phyloP scores from a whole-genome alignment of 2,888 invertebrate species.

The Fabriciana adippe region DNA sequence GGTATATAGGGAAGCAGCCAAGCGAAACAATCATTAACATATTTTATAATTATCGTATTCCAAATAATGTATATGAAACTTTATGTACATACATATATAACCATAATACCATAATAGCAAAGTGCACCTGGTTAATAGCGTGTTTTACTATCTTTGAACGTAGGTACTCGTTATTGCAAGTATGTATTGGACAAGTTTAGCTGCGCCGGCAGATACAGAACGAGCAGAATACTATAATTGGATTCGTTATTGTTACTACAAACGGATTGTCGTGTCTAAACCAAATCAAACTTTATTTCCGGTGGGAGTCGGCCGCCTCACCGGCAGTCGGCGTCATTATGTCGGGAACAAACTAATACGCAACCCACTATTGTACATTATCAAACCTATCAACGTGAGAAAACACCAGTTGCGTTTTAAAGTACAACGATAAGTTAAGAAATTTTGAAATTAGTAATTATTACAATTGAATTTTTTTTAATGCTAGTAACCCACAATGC shows the following conservation, averaged over 20 bases:
- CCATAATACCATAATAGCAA: background rate
- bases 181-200: constrained; percentile 32
- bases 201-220: constrained; percentile 31
- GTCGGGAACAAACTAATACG: constrained; percentile 56
- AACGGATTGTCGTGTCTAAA: constrained; percentile 58
- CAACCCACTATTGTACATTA: constrained; percentile 60
- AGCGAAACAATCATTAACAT: background rate
- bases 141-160: constrained; percentile 25
- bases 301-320: constrained; percentile 57
- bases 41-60: background rate
- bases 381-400: constrained; percentile 49
- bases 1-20: too few relatives aligned
- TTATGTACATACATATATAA: background rate
- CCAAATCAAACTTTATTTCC: constrained; percentile 78
- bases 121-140: constrained; percentile 18
- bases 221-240: constrained; percentile 42
- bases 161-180: constrained; percentile 25
- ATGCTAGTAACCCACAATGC: too few relatives aligned
- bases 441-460: background rate
- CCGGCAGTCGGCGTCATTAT: constrained; percentile 56
- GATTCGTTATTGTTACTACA: constrained; percentile 44
- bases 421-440: background rate
- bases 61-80: background rate
- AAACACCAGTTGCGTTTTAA: constrained; percentile 41
- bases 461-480: too few relatives aligned